Evolutionary conservation across 2,888 invertebrate species (phyloP), one percentile per base, ranked within the genome.

Genomic region (Hyposoter dolosus): DNA sequence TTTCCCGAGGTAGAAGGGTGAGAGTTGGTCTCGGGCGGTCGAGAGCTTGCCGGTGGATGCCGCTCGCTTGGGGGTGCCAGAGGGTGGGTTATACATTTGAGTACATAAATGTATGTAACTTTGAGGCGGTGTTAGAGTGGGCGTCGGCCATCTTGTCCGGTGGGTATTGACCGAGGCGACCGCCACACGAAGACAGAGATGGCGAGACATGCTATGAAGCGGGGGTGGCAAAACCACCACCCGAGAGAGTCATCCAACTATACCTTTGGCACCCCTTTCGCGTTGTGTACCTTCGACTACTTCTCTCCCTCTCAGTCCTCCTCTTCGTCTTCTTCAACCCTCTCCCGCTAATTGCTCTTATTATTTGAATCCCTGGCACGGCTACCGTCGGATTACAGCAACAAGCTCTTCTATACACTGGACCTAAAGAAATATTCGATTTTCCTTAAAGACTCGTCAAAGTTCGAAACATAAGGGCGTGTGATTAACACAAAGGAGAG

Each of bases 141-240:
- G 93, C 94, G 94, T 93, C 94, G 93, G 94, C 94, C 94, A 94
- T 94, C 94, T 94, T 94, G 94, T 94, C 94, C 94, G 94, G 94
- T 94, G 93, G 94, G 94, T 94, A 94, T 94, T 94, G 94, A 94
- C 94, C 94, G 94, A 93, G 92, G 91, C 93, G 93, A 90, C 91
- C 91, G 92, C 93, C 93, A 85, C 86, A 85, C 84, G 78, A 82
- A 78, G 85, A 84, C 84, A 86, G 85, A 85, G 87, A 83, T 53
- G 80, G 86, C 88, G 91, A 92, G 92, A 93, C 92, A 91, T 91
- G 91, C 91, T 90, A 91, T 91, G 66, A 76, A 78, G 91, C 92
- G 91, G 91, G 91, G 91, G 91, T 92, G 91, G 91, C 90, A 87
- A 92, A 92, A 92, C 92, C 91, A 85, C 85, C 85, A 83, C 81